phyloP scores from a whole-genome alignment of 2,888 invertebrate species.

The Apamea crenata region DNA sequence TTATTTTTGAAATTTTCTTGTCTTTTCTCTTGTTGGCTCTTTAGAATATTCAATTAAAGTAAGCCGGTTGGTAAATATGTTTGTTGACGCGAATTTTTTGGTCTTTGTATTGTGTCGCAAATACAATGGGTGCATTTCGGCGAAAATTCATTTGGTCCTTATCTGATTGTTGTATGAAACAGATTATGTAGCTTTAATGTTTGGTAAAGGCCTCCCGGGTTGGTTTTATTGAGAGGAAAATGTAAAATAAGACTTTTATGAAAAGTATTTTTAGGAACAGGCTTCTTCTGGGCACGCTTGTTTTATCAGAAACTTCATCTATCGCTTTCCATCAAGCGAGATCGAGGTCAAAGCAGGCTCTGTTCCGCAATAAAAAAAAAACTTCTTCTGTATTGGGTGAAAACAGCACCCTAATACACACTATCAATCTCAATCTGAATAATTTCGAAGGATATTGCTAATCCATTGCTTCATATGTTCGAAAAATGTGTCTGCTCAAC shows the following conservation, averaged over 20 bases:
- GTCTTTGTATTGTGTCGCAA: slow-evolving; percentile 24
- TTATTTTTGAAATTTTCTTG: slow-evolving; percentile 15
- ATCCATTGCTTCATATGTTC: no score
- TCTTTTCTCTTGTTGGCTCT: slow-evolving; percentile 14
- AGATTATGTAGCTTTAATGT: slow-evolving; percentile 22
- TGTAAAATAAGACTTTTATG: background rate
- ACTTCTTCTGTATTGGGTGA: background rate
- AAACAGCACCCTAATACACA: no score
- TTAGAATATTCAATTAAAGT: slow-evolving; percentile 49
- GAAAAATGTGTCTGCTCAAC: no score
- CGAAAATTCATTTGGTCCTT: slow-evolving; percentile 36
- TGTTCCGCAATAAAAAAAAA: background rate
- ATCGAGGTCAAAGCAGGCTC: background rate
- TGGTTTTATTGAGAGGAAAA: background rate
- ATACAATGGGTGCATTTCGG: slow-evolving; percentile 26
- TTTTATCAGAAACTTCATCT: background rate
- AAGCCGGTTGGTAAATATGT: slow-evolving; percentile 36
- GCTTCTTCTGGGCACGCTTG: background rate
- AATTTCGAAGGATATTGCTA: no score
- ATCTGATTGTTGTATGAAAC: slow-evolving; percentile 15
- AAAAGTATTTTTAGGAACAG: background rate
- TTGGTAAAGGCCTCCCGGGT: background rate
- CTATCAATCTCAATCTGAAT: no score
- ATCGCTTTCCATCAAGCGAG: background rate
- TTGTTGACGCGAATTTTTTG: slow-evolving; percentile 17